Evolutionary conservation across 2,888 invertebrate genomes (phyloP).

Genomic region (Elegia similella): DNA sequence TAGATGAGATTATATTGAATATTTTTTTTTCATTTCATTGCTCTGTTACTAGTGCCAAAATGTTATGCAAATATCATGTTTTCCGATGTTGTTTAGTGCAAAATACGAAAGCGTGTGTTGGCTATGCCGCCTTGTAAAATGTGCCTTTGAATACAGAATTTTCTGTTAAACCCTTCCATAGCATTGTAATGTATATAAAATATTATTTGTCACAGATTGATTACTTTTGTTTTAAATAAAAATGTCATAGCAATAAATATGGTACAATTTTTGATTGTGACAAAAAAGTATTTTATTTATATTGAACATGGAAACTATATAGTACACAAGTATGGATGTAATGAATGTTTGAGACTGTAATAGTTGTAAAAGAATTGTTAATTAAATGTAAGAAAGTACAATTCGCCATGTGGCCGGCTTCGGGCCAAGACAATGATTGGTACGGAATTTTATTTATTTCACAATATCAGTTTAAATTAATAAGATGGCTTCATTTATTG

Average conservation of each 20-base stretch:
- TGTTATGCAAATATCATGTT: not conserved
- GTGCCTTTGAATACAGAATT: slow-evolving; percentile 56
- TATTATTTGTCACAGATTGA: slow-evolving; percentile 46
- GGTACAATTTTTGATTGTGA: slow-evolving; percentile 39
- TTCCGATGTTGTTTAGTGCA: slow-evolving; percentile 8
- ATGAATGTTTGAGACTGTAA: slow-evolving; percentile 64
- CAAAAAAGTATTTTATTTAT: slow-evolving; percentile 44
- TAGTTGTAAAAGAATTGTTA: slow-evolving; percentile 57
- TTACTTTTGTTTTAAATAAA: not conserved
- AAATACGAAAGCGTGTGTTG: slow-evolving; percentile 12
- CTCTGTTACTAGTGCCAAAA: slow-evolving; percentile 32
- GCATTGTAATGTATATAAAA: slow-evolving; percentile 39
- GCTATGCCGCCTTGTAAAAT: slow-evolving; percentile 47
- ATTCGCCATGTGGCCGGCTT: slow-evolving; percentile 52
- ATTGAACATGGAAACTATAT: slow-evolving; percentile 22
- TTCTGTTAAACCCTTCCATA: slow-evolving; percentile 30
- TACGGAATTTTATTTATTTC: slow-evolving; percentile 27
- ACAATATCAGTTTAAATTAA: slow-evolving; percentile 20
- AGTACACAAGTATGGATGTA: slow-evolving; percentile 23
- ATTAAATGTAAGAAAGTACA: slow-evolving; percentile 53
- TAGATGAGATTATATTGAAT: not conserved
- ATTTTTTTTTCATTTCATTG: slow-evolving; percentile 9
- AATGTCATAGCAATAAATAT: slow-evolving; percentile 1
- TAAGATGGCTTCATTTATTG: slow-evolving; percentile 28
- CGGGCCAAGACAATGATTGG: slow-evolving; percentile 38